Percentiles rank a stretch among this genome's conserved stretches.
These are phyloP conservation scores for Scelioninae gen. 2 DNA, from an alignment of 2,888 invertebrate genomes.

Conservation along the genomic window DNA sequence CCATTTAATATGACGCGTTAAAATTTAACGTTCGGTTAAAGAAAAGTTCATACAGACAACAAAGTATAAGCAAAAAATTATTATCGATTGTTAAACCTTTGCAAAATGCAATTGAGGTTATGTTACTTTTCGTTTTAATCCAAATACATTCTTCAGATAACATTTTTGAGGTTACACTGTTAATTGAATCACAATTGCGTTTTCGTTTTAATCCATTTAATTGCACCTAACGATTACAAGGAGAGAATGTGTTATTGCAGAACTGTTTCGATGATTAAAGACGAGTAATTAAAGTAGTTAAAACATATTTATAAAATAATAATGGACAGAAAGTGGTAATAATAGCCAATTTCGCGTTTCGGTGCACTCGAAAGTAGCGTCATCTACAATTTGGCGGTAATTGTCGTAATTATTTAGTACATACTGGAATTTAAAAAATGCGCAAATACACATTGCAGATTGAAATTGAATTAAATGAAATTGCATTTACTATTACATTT, in stretches of 20 bases:
- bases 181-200: conserved; percentile 28
- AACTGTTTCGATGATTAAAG: conserved; percentile 26
- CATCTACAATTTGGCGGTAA: background rate
- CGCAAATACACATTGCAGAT: too few species aligned
- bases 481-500: too few species aligned
- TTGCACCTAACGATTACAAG: background rate
- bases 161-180: conserved; percentile 19
- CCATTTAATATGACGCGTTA: too few species aligned
- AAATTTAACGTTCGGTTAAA: too few species aligned
- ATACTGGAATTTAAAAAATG: too few species aligned
- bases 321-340: conserved; percentile 15
- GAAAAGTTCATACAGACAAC: too few species aligned
- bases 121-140: conserved; percentile 11
- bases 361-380: background rate
- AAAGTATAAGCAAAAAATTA: too few species aligned
- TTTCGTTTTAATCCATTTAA: conserved; percentile 8
- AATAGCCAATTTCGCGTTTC: conserved; percentile 12
- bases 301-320: conserved; percentile 27
- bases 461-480: too few species aligned
- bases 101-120: conserved; percentile 19
- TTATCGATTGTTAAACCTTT: too few species aligned
- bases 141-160: background rate
- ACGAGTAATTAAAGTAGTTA: conserved; percentile 21
- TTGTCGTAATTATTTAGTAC: too few species aligned
- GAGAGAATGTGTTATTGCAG: background rate